Base-by-base conservation (phyloP, 2,113 vertebrate genomes). In the Cebidichthys violaceus region DNA sequence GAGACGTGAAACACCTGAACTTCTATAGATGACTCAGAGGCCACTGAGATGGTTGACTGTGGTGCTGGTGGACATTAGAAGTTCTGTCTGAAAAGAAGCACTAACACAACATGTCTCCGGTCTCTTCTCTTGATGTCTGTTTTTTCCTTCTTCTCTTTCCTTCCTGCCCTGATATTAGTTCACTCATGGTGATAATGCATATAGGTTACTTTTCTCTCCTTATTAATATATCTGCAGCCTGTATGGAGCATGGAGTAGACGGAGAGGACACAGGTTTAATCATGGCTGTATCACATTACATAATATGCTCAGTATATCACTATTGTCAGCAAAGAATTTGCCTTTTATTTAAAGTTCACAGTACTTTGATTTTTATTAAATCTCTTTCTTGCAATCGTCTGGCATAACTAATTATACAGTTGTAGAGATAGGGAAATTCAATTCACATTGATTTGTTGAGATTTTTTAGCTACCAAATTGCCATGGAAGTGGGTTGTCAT, bases 401-500 rank as follows among this genome's bases (percentile, higher is more conserved):
- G 55, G 73, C 76, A 82, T 68, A 31, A 84, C 69, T 70, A 62
- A 43, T 74, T 64, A 29, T 50, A 67, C 14, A 55, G 9, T 24
- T 24, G 6, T 57, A 55, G 22, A 55, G 9, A 70, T 17, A 6
- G 47, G 52, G 9, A 77, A 39, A 85, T 86, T 82, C 6, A 81
- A 68, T 76, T 73, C 14, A 43, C 55, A 70, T 45, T 65, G 33
- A 70, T 85, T 65, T 82, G 60, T 79, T 78, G 62, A 62, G 70
- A 81, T 81, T 65, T 84, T 77, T 31, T 68, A 55, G 54, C 77
- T 73, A 77, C 31, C 61, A 39, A 52, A 47, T 60, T 77, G 9
- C 66, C 52, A 61, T 61, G 31, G 33, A 77, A 81, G 37, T 77
- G 77, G 60, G 87, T 87, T 87, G 83, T 87, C 83, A 87, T 84